Base-by-base conservation (phyloP, 2,888 invertebrate genomes). In the Dione vanillae region DNA sequence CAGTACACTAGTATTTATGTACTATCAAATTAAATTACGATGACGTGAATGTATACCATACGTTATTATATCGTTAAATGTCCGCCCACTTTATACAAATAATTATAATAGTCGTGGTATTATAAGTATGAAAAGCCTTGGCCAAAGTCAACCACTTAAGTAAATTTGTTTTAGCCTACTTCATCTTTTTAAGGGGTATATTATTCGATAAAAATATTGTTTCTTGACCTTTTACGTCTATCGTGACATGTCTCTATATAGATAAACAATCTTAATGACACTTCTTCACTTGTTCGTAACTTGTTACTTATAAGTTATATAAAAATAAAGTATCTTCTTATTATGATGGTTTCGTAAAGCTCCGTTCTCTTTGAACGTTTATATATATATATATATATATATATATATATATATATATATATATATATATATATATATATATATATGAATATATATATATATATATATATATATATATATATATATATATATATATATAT, bases 181-280 rank as follows among this genome's bases (percentile, higher is more conserved):
- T 11, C 41, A 52, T 54, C 27, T 51, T n/a, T 40, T 41, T 20
- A 2, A 59, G 11, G 49, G 35, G n/a, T n/a, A 20, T 19, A 65
- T 45, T 66, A 61, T 51, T 62, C 47, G 54, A 68, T 68, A 65
- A 67, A 65, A 67, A 68, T 70, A 56, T 59, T 45, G 45, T 47
- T 35, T 56, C 61, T 66, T 70, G 70, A 68, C 69, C 62, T 70
- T 67, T 47, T 47, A 70, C 56, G 62, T 66, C 41, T 49, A n/a
- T 59, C 69, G 69, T 72, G 72, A 74, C 69, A 69, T 68, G 70
- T 74, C 58, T 40, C 70, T 59, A 67, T 70, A 72, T 70, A 74
- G 74, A 72, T 72, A 70, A 68, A 68, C 70, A 74, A 59, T 58
- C 65, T 66, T 74, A 69, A 75, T 70, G 72, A 67, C 27, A 67